Base-by-base conservation (phyloP, 2,888 invertebrate species). In the Chromoteleia sp. region DNA sequence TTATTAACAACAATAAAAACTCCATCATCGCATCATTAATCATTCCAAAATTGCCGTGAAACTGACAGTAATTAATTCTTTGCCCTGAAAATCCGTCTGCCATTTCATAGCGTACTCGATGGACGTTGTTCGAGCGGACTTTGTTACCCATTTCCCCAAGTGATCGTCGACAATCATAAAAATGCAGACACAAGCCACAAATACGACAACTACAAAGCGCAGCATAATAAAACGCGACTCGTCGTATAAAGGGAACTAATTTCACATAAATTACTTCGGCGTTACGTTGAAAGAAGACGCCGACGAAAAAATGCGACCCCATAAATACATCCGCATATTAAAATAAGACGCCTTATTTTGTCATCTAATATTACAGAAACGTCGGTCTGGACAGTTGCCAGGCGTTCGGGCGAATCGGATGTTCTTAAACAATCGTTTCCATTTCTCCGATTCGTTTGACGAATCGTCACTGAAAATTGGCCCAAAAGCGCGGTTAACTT, bases 341-440 rank as follows among this genome's bases (percentile, higher is more conserved):
- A 76, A 48, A 61, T 52, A 67, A 76, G 45, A 45, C 52, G 17
- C 41, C 41, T 78, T 74, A 74, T 59, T 73, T 74, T 68, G 39
- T 75, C 75, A 65, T 75, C 70, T 58, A 59, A 71, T 74, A 75
- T 68, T 68, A 52, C 70, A 30, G 63, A 65, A 70, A 52, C 14
- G 25, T 54, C 45, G 19, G 39, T 43, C 63, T 75, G 80, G 75
- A 56, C 17, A 43, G 36, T 45, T 33, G 80, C 75, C 80, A 75
- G 39, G 10, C 50, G 39, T 45, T 25, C 14, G 39, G 10, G 10
- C 50, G 33, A 50, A 68, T 63, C 52, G 36, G 41, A 70, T 50
- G 76, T 50, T 58, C 71, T 76, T 19, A 19, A 52, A 59, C 19
- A 52, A 76, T 61, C 36, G 29, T 41, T 43, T 36, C 56, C 65